Evolutionary conservation across 1,140 invertebrate genomes (phyloP).

Genomic region (Lethrus apterus): DNA sequence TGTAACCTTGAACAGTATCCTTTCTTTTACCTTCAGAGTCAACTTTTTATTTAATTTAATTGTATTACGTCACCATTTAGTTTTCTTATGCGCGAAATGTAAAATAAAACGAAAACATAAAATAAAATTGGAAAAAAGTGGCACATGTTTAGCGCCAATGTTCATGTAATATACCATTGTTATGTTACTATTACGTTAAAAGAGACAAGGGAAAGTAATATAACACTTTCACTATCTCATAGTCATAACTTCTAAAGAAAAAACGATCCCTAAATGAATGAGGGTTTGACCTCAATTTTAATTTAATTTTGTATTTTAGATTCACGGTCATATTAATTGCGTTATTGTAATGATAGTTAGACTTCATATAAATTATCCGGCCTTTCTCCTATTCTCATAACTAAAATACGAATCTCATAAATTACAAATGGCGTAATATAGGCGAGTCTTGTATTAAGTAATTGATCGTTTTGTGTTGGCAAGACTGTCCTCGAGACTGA

Average conservation of each 20-base stretch:
- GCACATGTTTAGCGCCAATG: conserved; percentile 7
- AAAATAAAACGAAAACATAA: background rate
- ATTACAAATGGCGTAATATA: conserved; percentile 35
- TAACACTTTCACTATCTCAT: conserved; percentile 42
- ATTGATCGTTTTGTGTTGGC: conserved; percentile 39
- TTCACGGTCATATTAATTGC: background rate
- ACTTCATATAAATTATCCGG: background rate
- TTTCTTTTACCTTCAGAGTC: conserved; percentile 29
- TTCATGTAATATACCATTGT: conserved; percentile 36
- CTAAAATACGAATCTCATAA: conserved; percentile 29
- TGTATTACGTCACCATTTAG: conserved; percentile 21
- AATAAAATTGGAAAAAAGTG: background rate
- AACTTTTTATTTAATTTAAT: conserved; percentile 19
- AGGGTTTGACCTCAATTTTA: background rate
- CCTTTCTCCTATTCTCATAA: conserved; percentile 1
- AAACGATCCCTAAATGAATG: too few relatives aligned
- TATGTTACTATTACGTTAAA: conserved; percentile 35
- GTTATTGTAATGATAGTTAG: background rate
- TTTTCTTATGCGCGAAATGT: conserved; percentile 3
- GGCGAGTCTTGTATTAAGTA: conserved; percentile 37
- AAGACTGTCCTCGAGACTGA: conserved; percentile 41
- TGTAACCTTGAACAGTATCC: conserved; percentile 27
- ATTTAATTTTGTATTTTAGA: background rate
- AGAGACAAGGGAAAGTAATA: conserved; percentile 39
- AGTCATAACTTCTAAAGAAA: conserved; percentile 24